Base-by-base conservation (phyloP, 2,113 vertebrate species). In the Serilophus lunatus region DNA sequence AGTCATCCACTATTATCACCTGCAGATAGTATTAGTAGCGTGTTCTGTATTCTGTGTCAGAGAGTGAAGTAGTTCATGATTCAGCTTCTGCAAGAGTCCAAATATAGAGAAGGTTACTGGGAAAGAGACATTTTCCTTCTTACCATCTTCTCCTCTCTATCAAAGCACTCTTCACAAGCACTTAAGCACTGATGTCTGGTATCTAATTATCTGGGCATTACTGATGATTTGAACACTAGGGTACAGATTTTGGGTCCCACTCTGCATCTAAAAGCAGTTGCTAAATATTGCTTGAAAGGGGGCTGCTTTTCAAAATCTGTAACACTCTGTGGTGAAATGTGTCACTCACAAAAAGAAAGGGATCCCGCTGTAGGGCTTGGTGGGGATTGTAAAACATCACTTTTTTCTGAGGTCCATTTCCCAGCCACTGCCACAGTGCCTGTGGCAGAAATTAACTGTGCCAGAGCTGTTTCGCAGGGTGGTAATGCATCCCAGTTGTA, bases 41-140 rank as follows among this genome's bases (percentile, higher is more conserved):
- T 49, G 82, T 64, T 93, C 61, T 69, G 66, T 90, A 53, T 53
- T 42, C 17, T 36, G 66, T 92, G 71, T 60, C 63, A 86, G 36
- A 65, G 40, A 14, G 59, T 28, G 47, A 85, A 82, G 66, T 54
- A 56, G 40, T 91, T 85, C 36, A 75, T 91, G 90, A 87, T 79
- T 87, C 87, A 92, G 53, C 79, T 93, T 72, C 74, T 90, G 63
- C 68, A 80, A 82, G 90, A 85, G 42, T 35, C 85, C 92, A 96
- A 94, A 95, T 87, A 90, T 29, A 90, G 82, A 92, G 56, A 83
- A 88, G 36, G 50, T 86, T 92, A 74, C 36, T 36, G 79, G 59
- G 59, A 88, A 92, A 59, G 36, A 90, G 71, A 86, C 35, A 54
- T 69, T 90, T 91, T 86, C 49, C 40, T 76, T 90, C 63, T 51